phyloP scores from a whole-genome alignment of 2,113 vertebrate species.

The Catharus bicknelli region DNA sequence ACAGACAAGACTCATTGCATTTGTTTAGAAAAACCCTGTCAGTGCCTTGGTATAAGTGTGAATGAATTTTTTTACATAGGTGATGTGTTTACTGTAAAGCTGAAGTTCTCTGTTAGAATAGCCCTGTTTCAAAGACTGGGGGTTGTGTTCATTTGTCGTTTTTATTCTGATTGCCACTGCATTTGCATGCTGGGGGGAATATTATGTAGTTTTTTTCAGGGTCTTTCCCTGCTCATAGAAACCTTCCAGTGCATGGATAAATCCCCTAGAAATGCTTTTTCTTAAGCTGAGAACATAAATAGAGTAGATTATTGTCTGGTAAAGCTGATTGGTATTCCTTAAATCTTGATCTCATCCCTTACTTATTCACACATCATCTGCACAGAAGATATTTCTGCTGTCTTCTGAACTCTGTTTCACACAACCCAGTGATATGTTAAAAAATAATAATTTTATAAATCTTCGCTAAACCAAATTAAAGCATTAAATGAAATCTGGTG shows the following conservation, averaged over 20 bases:
- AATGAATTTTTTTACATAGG: not conserved
- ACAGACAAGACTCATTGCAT: not conserved
- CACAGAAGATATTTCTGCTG: slow-evolving; percentile 46
- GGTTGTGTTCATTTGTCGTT: not conserved
- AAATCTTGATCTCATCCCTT: slow-evolving; percentile 43
- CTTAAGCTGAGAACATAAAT: slow-evolving; percentile 18
- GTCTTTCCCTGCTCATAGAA: not conserved
- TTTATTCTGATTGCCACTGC: not conserved
- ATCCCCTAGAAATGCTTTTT: not conserved
- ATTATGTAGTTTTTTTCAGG: not conserved
- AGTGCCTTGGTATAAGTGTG: not conserved
- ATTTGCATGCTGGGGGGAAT: not conserved
- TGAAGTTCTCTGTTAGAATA: not conserved
- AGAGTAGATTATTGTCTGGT: slow-evolving; percentile 27
- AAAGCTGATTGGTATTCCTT: slow-evolving; percentile 56
- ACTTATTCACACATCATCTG: slow-evolving; percentile 61
- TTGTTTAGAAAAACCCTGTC: not conserved
- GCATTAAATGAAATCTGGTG: not conserved
- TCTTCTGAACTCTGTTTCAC: slow-evolving; percentile 58
- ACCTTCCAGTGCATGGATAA: not conserved
- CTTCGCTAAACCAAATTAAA: slow-evolving; percentile 8
- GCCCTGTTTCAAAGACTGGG: not conserved
- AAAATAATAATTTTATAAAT: slow-evolving; percentile 13
- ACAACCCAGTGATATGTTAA: slow-evolving; percentile 32
- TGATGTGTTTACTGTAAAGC: not conserved